Base-by-base conservation (phyloP, 2,888 invertebrate genomes). In the Heliothis peltigera region DNA sequence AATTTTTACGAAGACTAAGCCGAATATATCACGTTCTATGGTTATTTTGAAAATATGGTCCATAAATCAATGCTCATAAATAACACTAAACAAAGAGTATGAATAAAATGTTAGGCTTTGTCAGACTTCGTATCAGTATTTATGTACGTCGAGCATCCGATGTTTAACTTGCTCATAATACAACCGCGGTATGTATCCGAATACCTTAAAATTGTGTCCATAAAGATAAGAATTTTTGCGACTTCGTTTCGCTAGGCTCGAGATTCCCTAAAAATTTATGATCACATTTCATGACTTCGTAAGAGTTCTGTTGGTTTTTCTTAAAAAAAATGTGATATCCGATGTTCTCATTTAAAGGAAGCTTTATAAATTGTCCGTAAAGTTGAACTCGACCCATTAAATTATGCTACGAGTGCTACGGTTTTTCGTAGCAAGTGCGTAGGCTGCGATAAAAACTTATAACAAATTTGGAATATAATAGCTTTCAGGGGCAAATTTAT, bases 211-310 rank as follows among this genome's bases (percentile, higher is more conserved):
- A 88, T 87, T 84, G 85, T 85, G 86, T 84, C 83, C 84, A 85
- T 90, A 89, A 89, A 90, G 89, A 89, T 90, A 90, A 89, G 87
- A 88, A 84, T 87, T 87, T 86, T 89, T 88, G 85, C 79, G 87
- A 88, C 85, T 87, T 85, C 84, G 84, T 84, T 86, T 85, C 78
- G 82, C 78, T 83, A 84, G 83, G 83, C 82, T 82, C 71, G 82
- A 81, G 84, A 83, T 84, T 84, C 80, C 78, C 84, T 85, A 84
- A 86, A 87, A 90, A 89, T 89, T 89, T 89, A 90, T 88, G 88
- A 87, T 86, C 86, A 80, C 83, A 80, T 89, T 89, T 88, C 86
- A 87, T 84, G 87, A 85, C 84, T 88, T 86, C 77, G 84, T 83
- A 84, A 85, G 85, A 85, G 79, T 89, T 87, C 83, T 80, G 77